Conservation (phyloP, 2,797 vertebrate species). For the Zalophus californianus region DNA sequence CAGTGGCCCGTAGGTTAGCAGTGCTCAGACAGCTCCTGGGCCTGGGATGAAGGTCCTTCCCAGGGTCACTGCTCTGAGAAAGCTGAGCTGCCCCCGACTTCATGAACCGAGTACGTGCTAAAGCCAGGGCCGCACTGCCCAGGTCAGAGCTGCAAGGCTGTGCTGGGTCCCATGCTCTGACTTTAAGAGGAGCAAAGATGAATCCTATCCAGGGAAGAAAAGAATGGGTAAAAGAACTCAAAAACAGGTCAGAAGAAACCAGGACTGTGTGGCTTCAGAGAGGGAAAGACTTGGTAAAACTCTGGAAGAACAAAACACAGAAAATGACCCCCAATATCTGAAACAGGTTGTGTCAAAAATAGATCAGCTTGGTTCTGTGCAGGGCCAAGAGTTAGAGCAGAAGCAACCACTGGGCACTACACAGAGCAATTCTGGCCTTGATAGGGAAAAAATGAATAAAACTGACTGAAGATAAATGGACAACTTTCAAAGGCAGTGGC, state of each 20-base stretch:
- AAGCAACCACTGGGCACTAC: background rate
- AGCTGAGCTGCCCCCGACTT: accelerated
- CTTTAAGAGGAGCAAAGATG: background rate
- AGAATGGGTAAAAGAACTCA: background rate
- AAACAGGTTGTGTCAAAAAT: background rate
- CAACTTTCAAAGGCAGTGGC: background rate
- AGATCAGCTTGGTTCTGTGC: background rate
- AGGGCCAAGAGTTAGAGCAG: background rate
- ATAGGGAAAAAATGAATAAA: background rate
- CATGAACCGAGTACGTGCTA: accelerated
- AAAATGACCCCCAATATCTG: background rate
- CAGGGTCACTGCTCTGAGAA: too few species aligned
- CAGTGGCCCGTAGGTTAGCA: accelerated
- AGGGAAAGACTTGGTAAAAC: background rate
- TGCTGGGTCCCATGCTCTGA: accelerated
- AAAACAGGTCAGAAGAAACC: background rate
- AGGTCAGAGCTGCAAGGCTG: accelerated
- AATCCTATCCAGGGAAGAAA: background rate
- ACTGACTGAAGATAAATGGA: background rate
- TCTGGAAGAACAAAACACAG: background rate
- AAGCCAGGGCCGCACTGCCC: accelerated
- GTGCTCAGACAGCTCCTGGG: accelerated
- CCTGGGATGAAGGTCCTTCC: background rate
- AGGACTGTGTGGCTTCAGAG: background rate
- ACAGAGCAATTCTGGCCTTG: background rate